A percentile compares a stretch with the other conserved stretches of the same genome.
phyloP scores from a whole-genome alignment of 1,140 invertebrate genomes.

The Paracyclopina nana region DNA sequence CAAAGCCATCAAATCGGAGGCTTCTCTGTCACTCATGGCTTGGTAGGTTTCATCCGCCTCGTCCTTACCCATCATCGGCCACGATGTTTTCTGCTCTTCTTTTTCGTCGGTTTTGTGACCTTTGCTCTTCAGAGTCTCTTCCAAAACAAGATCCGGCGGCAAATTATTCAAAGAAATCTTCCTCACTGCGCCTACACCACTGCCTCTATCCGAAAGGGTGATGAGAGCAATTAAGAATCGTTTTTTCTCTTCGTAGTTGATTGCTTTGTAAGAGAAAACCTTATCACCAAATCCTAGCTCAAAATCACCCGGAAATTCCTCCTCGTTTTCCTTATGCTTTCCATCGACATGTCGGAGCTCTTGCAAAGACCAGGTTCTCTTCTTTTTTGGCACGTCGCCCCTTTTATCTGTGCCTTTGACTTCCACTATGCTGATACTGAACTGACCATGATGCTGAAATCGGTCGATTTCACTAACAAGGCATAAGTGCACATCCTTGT shows the following conservation, averaged over 20 bases:
- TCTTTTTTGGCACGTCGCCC: constrained; percentile 9
- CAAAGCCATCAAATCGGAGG: constrained; percentile 46
- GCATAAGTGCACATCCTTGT: background rate
- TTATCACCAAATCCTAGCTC: constrained; percentile 4
- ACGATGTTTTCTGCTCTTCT: background rate
- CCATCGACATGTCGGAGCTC: constrained; percentile 2
- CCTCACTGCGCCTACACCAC: too few relatives aligned
- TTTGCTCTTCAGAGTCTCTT: background rate
- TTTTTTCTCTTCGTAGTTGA: background rate
- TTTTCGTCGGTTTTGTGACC: background rate
- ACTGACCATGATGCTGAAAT: background rate
- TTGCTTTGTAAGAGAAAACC: background rate
- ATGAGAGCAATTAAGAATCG: background rate
- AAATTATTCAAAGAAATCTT: background rate
- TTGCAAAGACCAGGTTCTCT: constrained; percentile 1
- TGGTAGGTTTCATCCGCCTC: constrained; percentile 44
- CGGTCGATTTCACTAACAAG: background rate
- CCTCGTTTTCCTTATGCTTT: background rate
- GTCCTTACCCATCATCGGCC: background rate
- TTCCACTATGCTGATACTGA: background rate
- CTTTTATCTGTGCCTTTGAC: background rate
- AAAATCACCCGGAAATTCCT: background rate
- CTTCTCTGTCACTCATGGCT: constrained; percentile 60
- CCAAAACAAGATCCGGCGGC: background rate
- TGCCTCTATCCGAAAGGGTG: too few relatives aligned